Evolutionary conservation across 2,113 vertebrate genomes (phyloP).

Genomic region (Odobenus rosmarus): DNA sequence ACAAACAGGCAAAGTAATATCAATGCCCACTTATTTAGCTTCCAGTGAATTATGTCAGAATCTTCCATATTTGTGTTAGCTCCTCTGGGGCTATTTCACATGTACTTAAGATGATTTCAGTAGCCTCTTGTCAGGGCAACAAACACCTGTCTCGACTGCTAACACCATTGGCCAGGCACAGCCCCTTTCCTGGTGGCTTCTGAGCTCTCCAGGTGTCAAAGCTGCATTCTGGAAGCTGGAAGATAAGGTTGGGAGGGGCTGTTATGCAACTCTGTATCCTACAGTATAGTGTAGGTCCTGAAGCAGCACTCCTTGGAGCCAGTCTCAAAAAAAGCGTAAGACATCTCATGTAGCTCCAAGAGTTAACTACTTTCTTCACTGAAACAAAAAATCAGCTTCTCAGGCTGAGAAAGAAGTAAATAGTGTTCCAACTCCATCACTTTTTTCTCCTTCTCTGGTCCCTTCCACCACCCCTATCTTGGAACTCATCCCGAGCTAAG

Average conservation of each 20-base stretch:
- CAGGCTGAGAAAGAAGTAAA: background rate
- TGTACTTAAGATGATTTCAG: background rate
- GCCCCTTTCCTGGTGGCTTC: background rate
- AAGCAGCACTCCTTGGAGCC: background rate
- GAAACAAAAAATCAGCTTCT: background rate
- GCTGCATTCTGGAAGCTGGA: background rate
- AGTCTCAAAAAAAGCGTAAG: background rate
- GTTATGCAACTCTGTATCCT: background rate
- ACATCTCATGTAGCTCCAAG: background rate
- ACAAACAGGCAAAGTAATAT: background rate
- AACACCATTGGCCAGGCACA: background rate
- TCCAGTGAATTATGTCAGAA: background rate
- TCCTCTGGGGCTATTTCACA: background rate
- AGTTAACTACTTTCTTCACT: background rate
- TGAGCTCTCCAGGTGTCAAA: background rate
- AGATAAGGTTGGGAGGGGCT: rapidly evolving
- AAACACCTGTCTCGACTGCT: background rate
- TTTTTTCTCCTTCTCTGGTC: background rate
- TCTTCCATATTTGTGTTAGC: background rate
- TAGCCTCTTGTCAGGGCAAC: background rate
- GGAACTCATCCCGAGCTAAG: background rate
- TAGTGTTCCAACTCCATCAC: background rate
- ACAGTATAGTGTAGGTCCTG: background rate
- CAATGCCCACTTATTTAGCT: background rate
- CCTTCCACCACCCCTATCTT: background rate